A percentile compares a stretch with the other conserved stretches of the same genome.
These are phyloP conservation scores for Cataglyphis hispanica DNA, from an alignment of 1,140 invertebrate genomes.

Conservation along the genomic window DNA sequence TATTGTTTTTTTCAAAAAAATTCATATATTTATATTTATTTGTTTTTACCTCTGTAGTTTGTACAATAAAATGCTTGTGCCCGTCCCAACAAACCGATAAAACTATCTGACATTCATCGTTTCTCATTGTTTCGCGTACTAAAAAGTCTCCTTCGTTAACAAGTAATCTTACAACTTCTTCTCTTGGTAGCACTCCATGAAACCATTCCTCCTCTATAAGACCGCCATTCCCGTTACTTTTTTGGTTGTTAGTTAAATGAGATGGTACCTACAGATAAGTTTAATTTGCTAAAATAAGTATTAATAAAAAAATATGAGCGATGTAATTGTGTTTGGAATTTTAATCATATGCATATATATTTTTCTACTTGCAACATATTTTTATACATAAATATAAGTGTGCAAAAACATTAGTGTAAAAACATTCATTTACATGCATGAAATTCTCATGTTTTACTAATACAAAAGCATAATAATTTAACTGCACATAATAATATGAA, in stretches of 20 bases:
- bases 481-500: not conserved
- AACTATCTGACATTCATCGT: slow-evolving; percentile 96
- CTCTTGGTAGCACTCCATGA: slow-evolving; percentile 97
- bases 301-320: not conserved
- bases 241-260: slow-evolving; percentile 80
- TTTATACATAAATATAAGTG: not conserved
- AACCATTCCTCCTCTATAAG: slow-evolving; percentile 98
- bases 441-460: slow-evolving; percentile 22
- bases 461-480: slow-evolving; percentile 8
- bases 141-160: slow-evolving; percentile 97
- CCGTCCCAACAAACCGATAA: slow-evolving; percentile 98
- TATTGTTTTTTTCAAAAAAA: not conserved
- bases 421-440: slow-evolving; percentile 10
- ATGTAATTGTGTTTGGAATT: not conserved
- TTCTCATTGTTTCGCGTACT: slow-evolving; percentile 97
- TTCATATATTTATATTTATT: not conserved
- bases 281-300: not conserved
- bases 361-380: not conserved
- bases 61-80: slow-evolving; percentile 99
- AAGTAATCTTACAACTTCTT: slow-evolving; percentile 97
- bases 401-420: slow-evolving; percentile 30
- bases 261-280: slow-evolving; percentile 77
- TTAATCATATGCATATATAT: not conserved
- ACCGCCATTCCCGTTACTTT: slow-evolving; percentile 79
- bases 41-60: slow-evolving; percentile 94